These are phyloP conservation scores for Rhombomys opimus DNA, from an alignment of 2,113 vertebrate species.

Conservation along the genomic window DNA sequence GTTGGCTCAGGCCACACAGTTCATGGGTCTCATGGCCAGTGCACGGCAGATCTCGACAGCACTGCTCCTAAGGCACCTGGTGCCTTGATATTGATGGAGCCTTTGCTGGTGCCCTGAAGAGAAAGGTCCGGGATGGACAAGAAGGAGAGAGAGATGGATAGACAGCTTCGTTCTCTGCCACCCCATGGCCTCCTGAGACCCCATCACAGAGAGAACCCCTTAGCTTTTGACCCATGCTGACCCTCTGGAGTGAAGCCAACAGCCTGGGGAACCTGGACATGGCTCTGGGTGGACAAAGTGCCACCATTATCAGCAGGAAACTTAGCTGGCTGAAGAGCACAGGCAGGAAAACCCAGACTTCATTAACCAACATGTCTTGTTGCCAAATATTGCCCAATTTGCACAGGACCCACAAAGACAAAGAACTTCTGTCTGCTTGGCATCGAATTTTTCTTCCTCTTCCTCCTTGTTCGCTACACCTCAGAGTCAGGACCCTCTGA, in stretches of 20 bases:
- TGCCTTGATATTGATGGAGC: neutral
- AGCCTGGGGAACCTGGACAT: accelerated
- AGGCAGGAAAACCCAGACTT: neutral
- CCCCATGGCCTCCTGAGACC: neutral
- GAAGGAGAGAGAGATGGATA: neutral
- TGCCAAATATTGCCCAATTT: slow-evolving; percentile 66
- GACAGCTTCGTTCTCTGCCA: neutral
- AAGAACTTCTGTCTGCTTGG: slow-evolving; percentile 25
- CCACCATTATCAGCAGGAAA: neutral
- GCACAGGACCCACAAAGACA: slow-evolving; percentile 49
- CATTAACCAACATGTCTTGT: neutral
- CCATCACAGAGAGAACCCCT: neutral
- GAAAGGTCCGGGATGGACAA: neutral
- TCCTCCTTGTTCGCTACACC: neutral
- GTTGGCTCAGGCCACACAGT: accelerated
- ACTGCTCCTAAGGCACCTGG: too few relatives aligned
- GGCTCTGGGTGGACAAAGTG: neutral
- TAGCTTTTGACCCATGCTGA: neutral
- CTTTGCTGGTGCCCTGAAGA: neutral
- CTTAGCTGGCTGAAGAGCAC: neutral
- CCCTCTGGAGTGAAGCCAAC: neutral
- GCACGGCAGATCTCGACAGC: neutral
- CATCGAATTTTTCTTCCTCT: neutral
- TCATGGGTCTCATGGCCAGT: accelerated
- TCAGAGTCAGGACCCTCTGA: neutral